Conservation (phyloP, 2,113 vertebrate species). For the cat (Felis catus) region F.catus_Fca126_mat1.0 CM031428.1:13665001-13665500, state of each 20-base stretch:
- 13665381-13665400: slow-evolving; percentile 88
- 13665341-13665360: slow-evolving; percentile 91
- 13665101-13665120: slow-evolving; percentile 4
- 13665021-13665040: not conserved
- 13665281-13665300: not conserved
- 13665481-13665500: not conserved
- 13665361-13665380: slow-evolving; percentile 91
- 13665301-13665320: slow-evolving; percentile 16
- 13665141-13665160: not conserved
- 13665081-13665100: not conserved
- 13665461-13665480: not conserved
- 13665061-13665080: not conserved
- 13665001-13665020: not conserved
- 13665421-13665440: not conserved
- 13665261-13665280: not conserved
- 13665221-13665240: not conserved
- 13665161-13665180: not conserved
- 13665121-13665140: not conserved
- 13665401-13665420: slow-evolving; percentile 89
- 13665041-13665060: not conserved
- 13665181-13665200: not conserved
- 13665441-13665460: not conserved
- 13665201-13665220: not conserved
- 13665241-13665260: not conserved
- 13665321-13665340: slow-evolving; percentile 96